Evolutionary conservation across 1,140 invertebrate genomes (phyloP).

Genomic region (Seison nebaliae): DNA sequence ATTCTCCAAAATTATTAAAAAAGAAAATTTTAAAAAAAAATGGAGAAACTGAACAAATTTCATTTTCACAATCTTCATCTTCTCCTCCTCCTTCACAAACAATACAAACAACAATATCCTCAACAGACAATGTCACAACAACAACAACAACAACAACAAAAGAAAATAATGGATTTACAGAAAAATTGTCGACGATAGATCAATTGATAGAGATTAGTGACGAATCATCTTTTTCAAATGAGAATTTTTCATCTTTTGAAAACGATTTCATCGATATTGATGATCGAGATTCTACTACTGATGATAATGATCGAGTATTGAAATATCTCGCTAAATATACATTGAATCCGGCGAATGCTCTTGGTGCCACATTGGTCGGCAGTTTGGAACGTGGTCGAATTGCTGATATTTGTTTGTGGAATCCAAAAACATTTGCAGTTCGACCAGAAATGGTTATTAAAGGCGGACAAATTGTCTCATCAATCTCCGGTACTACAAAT

Average conservation of each 20-base stretch:
- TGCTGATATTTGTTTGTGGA: conserved; percentile 26
- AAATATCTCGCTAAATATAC: conserved; percentile 28
- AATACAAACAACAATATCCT: background rate
- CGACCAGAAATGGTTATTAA: conserved; percentile 27
- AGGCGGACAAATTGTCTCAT: conserved; percentile 26
- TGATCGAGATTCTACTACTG: conserved; percentile 8
- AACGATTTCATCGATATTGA: background rate
- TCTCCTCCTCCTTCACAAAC: no score
- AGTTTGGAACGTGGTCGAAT: conserved; percentile 22
- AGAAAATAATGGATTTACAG: conserved; percentile 9
- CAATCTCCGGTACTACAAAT: conserved; percentile 20
- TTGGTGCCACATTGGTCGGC: conserved; percentile 22
- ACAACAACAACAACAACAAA: background rate
- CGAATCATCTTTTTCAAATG: conserved; percentile 17
- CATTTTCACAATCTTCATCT: no score
- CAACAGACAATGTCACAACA: background rate
- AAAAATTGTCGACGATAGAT: conserved; percentile 27
- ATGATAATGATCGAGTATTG: conserved; percentile 24
- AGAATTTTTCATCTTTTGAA: conserved; percentile 15
- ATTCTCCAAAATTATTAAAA: no score
- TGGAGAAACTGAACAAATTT: no score
- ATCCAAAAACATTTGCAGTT: conserved; percentile 26
- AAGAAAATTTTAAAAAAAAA: no score
- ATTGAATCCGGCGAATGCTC: conserved; percentile 25
- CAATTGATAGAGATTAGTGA: conserved; percentile 24